Percentiles rank a stretch among this genome's conserved stretches.
Evolutionary conservation across 2,797 vertebrate species (phyloP).

Genomic region (Gadopsis bispinosus): DNA sequence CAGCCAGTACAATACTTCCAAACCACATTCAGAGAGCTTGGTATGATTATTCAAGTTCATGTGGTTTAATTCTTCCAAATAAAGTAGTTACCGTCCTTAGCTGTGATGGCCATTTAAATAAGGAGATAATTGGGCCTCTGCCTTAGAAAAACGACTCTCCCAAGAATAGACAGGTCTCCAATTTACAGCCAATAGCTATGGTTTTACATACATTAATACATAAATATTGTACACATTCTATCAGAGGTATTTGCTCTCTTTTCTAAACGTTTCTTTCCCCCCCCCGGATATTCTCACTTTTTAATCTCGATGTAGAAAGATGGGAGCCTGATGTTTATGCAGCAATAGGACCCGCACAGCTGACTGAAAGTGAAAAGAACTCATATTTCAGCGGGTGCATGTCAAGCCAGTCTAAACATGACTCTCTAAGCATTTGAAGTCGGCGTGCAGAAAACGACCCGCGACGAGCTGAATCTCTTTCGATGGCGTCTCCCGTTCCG

Average conservation of each 20-base stretch:
- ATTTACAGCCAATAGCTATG: not conserved
- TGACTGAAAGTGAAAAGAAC: not conserved
- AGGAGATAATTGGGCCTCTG: not conserved
- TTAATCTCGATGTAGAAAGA: not conserved
- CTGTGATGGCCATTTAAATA: not conserved
- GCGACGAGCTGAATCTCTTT: conserved; percentile 18
- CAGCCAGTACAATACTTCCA: not conserved
- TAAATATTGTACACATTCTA: not conserved
- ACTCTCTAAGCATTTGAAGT: not conserved
- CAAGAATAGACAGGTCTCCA: not conserved
- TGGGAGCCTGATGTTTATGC: not conserved
- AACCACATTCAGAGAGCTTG: not conserved
- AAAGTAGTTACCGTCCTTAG: not conserved
- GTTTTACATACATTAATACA: not conserved
- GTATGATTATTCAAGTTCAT: not conserved
- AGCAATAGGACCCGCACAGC: not conserved
- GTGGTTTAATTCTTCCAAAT: not conserved
- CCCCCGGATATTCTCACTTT: not conserved
- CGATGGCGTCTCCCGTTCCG: not conserved
- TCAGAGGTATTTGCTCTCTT: not conserved
- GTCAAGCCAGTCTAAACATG: not conserved
- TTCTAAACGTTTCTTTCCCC: not conserved
- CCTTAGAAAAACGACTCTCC: not conserved
- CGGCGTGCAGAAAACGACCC: conserved; percentile 8
- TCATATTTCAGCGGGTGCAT: not conserved